Evolutionary conservation across 2,888 invertebrate genomes (phyloP), one percentile per base, ranked within the genome.

Genomic region (Ochropleura plecta): DNA sequence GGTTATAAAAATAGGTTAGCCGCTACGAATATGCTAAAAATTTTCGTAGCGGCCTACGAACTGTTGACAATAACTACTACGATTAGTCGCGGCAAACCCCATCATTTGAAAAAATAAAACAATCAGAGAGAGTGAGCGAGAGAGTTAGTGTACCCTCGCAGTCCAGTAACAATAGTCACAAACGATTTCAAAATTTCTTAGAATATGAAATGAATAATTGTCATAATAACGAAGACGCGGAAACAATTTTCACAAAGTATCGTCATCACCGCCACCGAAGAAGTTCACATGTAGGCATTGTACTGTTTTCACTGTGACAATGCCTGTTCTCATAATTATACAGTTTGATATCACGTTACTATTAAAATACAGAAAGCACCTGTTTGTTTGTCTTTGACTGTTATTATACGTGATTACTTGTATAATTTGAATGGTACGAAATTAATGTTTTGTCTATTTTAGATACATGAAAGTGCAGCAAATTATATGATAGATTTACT

Each of bases 281-380:
- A 40, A 77, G 86, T 93, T 93, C 94, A 87, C 92, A 94, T 89
- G 81, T 70, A 64, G 64, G 79, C 89, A 87, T 87, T 88, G 87
- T 84, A 82, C 78, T 76, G 78, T 87, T 91, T 92, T 91, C 91
- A 82, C 91, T 86, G 88, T 72, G 91, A 94, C 93, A 94, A 94
- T 93, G 90, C 84, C 78, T 88, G 87, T 93, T 94, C 95, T 88
- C 95, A 94, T 91, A 90, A 94, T 94, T 93, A 93, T 79, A 80
- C 78, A 78, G 72, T 84, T 84, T 81, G 72, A 87, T 88, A 82
- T 83, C 82, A 78, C 83, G 86, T 87, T 86, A 79, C 78, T 83
- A 86, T 85, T 83, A 82, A 87, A 77, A 79, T 77, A 78, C 79
- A 82, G 85, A 86, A 85, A 88, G 76, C 78, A 83, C 78, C 85